Evolutionary conservation across 2,113 vertebrate species (phyloP).

Genomic region (Saguinus imperator): DNA sequence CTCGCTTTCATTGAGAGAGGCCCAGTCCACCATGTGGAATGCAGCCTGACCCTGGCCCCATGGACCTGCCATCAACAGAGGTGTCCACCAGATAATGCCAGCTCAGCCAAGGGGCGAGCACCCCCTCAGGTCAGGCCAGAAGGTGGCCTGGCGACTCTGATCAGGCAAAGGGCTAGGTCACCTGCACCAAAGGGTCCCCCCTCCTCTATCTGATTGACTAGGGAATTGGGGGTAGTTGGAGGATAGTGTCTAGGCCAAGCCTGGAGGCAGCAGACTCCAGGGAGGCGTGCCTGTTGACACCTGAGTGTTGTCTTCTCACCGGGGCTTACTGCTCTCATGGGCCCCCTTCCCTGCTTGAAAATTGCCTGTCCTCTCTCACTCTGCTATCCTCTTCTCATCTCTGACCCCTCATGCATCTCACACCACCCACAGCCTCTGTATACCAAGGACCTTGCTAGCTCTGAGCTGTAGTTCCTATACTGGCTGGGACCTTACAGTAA

Average conservation of each 20-base stretch:
- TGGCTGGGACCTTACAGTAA: background rate
- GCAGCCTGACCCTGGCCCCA: too few species aligned
- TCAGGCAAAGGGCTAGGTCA: background rate
- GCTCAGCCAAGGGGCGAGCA: background rate
- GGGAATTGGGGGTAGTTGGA: background rate
- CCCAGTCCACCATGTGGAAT: background rate
- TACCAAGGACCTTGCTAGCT: background rate
- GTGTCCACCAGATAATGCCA: background rate
- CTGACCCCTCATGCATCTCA: background rate
- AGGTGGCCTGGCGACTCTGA: background rate
- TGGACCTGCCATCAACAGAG: background rate
- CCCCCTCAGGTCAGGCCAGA: background rate
- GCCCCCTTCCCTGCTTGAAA: background rate
- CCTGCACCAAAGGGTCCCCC: background rate
- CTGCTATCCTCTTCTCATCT: background rate
- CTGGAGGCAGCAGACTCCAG: background rate
- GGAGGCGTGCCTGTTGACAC: background rate
- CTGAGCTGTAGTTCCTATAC: background rate
- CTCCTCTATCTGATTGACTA: background rate
- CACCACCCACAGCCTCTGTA: background rate
- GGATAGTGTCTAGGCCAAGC: background rate
- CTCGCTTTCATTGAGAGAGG: background rate
- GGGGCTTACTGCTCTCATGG: rapidly evolving
- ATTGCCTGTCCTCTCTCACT: background rate
- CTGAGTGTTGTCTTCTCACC: background rate